A percentile compares a stretch with the other conserved stretches of the same genome.
These are phyloP conservation scores for Thysanoteuthis rhombus DNA, from an alignment of 2,888 invertebrate species.

Conservation along the genomic window DNA sequence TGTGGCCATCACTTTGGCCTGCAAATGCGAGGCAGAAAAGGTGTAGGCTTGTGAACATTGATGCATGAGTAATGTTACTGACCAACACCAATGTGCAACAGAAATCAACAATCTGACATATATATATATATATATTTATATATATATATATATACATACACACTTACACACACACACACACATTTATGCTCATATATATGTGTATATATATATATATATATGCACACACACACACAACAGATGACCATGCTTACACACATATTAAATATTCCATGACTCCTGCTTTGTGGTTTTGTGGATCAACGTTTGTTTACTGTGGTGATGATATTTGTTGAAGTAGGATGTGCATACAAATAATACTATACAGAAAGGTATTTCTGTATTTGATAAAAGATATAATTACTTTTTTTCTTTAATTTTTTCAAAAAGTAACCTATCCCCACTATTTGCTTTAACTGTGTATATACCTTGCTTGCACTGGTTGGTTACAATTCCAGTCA, in stretches of 20 bases:
- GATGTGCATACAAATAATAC: background rate
- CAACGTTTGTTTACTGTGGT: constrained; percentile 12
- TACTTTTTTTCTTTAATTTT: background rate
- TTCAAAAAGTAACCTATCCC: background rate
- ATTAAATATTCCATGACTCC: background rate
- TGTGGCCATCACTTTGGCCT: background rate
- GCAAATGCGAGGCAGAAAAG: background rate
- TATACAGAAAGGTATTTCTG: background rate
- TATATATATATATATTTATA: background rate
- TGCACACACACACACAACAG: background rate
- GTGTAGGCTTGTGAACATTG: constrained; percentile 12
- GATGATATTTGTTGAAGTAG: background rate
- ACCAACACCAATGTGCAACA: background rate
- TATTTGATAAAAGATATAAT: background rate
- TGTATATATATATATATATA: background rate
- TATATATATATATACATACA: background rate
- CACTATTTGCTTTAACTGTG: background rate
- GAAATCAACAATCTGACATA: background rate
- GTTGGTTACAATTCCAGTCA: background rate
- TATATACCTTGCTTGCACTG: constrained; percentile 12
- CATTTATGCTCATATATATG: too few relatives aligned
- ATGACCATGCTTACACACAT: background rate
- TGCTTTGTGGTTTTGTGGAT: constrained; percentile 12
- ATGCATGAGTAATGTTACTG: constrained; percentile 12
- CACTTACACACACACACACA: too few relatives aligned